These are phyloP conservation scores for Psilopsiagon aurifrons DNA, from an alignment of 2,113 vertebrate species.

Conservation along the genomic window DNA sequence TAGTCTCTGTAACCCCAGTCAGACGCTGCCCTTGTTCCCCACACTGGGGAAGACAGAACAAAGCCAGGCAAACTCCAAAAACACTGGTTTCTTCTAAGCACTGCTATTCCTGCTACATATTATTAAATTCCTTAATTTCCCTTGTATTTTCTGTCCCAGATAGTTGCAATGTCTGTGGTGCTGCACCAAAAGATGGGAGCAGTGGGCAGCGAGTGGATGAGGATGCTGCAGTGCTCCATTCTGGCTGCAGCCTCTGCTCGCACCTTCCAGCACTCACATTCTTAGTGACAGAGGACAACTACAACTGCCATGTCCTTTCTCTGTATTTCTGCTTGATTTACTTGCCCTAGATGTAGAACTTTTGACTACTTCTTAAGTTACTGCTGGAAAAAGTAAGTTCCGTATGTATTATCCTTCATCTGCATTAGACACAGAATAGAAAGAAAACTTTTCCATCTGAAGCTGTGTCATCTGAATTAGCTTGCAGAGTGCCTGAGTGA, in stretches of 20 bases:
- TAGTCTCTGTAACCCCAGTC: not conserved
- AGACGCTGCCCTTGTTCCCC: not conserved
- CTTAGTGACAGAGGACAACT: slow-evolving; percentile 1
- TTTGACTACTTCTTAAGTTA: slow-evolving; percentile 13
- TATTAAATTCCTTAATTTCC: not conserved
- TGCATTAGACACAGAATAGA: not conserved
- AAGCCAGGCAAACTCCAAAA: not conserved
- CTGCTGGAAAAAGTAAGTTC: slow-evolving; percentile 37
- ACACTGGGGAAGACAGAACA: not conserved
- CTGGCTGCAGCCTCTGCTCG: not conserved
- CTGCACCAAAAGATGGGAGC: rapidly evolving
- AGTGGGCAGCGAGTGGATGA: rapidly evolving
- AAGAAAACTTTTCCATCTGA: not conserved
- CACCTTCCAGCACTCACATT: not conserved
- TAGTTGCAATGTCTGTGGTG: not conserved
- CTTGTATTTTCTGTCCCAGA: not conserved
- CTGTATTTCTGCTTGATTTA: slow-evolving; percentile 54
- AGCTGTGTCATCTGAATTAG: slow-evolving; percentile 11
- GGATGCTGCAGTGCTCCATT: rapidly evolving
- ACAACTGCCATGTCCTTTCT: slow-evolving; percentile 35
- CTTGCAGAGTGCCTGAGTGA: not conserved
- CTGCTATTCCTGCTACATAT: not conserved
- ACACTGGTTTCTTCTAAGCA: not conserved
- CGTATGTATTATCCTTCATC: slow-evolving; percentile 47
- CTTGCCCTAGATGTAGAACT: slow-evolving; percentile 61